A percentile compares a stretch with the other conserved stretches of the same genome.
Evolutionary conservation across 2,113 vertebrate genomes (phyloP).

Genomic region (Penelope pileata): DNA sequence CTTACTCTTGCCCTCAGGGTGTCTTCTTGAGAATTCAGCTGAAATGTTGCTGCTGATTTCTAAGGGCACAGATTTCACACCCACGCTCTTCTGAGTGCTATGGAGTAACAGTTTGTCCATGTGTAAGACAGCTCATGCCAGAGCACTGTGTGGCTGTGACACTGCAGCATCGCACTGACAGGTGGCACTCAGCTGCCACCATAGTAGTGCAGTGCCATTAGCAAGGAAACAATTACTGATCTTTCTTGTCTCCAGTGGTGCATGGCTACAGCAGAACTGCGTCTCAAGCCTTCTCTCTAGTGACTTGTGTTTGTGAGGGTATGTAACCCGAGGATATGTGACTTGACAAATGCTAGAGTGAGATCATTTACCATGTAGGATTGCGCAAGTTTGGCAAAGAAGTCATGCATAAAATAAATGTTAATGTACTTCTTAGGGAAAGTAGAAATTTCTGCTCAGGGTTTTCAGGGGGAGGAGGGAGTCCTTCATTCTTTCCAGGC

Average conservation of each 20-base stretch:
- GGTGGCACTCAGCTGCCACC: not conserved
- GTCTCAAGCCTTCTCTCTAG: not conserved
- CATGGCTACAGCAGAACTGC: not conserved
- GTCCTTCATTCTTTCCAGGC: not conserved
- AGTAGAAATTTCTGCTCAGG: not conserved
- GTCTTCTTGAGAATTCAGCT: not conserved
- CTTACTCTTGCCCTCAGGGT: not conserved
- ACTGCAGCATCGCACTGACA: not conserved
- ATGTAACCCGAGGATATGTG: not conserved
- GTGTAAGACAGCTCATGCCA: not conserved
- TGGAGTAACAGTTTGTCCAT: not conserved
- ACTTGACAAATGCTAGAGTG: not conserved
- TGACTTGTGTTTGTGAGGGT: not conserved
- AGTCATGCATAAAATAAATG: constrained; percentile 1
- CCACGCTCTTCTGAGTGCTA: not conserved
- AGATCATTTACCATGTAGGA: not conserved
- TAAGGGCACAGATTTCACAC: not conserved
- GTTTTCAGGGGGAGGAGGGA: not conserved
- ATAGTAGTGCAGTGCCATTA: not conserved
- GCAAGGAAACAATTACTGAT: not conserved
- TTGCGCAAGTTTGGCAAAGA: not conserved
- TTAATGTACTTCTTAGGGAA: not conserved
- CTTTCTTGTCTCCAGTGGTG: not conserved
- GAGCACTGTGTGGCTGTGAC: not conserved
- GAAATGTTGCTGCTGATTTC: not conserved